Evolutionary conservation across 2,113 vertebrate species (phyloP), one percentile per base, ranked within the genome.

Genomic region (Taurulus bubalis): DNA sequence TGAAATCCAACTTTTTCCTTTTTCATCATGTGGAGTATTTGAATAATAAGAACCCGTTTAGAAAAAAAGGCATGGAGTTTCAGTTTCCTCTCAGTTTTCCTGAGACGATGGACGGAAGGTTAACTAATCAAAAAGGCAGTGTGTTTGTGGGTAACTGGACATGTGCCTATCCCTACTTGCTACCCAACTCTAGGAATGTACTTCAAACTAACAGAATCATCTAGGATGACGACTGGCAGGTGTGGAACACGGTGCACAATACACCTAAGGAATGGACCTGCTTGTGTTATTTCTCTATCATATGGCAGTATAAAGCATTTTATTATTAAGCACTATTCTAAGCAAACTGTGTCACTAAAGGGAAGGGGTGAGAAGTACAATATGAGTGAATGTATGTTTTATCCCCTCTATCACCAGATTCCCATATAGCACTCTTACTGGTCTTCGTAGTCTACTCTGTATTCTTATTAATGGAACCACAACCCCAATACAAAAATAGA

Each of bases 251-350:
- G 92, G 93, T 92, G 92, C 92, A 90, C 77, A 15, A 73, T 26
- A 93, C 93, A 93, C 93, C 93, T 65, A 92, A 86, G 93, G 93
- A 94, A 94, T 93, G 91, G 85, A 92, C 92, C 93, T 94, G 92
- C 93, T 93, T 94, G 92, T 94, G 93, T 94, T 92, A 85, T 87
- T 89, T 82, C 89, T 94, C 92, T 94, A 94, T 92, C 58, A 83
- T 85, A 94, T 93, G 93, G 93, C 93, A 94, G 93, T 94, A 94
- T 92, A 94, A 94, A 94, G 93, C 93, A 94, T 94, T 93, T 91
- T 89, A 91, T 91, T 93, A 91, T 90, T 91, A 91, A 94, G 93
- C 93, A 76, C 89, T 93, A 94, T 65, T 83, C 90, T 90, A 94
- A 90, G 92, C 92, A 91, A 92, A 92, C 88, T 63, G 86, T 92